Conservation (phyloP, 1,140 invertebrate species). For the Drepana arcuata region DNA sequence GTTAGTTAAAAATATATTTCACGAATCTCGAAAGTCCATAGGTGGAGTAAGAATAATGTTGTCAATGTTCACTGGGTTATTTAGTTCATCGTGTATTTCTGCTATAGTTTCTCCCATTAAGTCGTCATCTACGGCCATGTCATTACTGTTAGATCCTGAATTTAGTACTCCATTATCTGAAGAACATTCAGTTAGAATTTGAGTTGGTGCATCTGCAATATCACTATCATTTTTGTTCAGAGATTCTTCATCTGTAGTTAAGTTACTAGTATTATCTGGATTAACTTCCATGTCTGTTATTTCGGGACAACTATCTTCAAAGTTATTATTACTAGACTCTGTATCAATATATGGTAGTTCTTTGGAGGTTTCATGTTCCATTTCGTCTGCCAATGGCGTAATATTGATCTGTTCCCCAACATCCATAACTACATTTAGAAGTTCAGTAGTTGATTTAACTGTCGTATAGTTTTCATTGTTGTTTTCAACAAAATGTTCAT, state of each 20-base stretch:
- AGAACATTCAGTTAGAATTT: constrained; percentile 30
- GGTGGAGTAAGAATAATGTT: neutral
- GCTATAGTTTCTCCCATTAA: constrained; percentile 39
- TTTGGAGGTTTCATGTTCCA: too few relatives aligned
- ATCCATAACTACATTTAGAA: too few relatives aligned
- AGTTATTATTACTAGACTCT: too few relatives aligned
- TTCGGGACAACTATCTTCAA: too few relatives aligned
- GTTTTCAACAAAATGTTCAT: neutral
- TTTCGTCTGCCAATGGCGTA: too few relatives aligned
- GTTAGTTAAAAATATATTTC: too few relatives aligned
- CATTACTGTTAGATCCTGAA: constrained; percentile 1
- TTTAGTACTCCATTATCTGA: constrained; percentile 4
- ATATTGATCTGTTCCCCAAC: too few relatives aligned
- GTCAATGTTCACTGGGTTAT: neutral
- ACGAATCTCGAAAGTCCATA: neutral
- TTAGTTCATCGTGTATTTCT: constrained; percentile 36
- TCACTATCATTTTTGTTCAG: constrained; percentile 14
- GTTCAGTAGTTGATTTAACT: too few relatives aligned
- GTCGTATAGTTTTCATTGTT: constrained; percentile 1
- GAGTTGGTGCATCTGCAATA: constrained; percentile 39
- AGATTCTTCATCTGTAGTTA: constrained; percentile 1
- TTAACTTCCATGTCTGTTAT: too few relatives aligned
- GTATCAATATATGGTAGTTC: too few relatives aligned
- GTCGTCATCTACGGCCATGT: constrained; percentile 32
- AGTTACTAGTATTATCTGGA: too few relatives aligned